A percentile compares a stretch with the other conserved stretches of the same genome.
Conservation (phyloP, 2,797 vertebrate species). For the Ptychobarbus kaznakovi region DNA sequence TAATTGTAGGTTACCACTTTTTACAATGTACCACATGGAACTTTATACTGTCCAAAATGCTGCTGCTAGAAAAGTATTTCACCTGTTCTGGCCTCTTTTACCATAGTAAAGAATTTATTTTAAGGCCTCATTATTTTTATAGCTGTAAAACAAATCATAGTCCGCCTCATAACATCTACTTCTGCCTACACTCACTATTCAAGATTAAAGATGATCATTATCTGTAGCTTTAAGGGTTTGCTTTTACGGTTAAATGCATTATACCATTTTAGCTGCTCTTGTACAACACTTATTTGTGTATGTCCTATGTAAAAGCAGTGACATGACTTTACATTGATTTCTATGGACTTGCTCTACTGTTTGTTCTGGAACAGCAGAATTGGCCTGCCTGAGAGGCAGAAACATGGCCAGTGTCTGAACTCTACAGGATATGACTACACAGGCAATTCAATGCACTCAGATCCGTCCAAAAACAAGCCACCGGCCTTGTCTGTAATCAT, state of each 20-base stretch:
- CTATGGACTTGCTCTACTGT: conserved; percentile 31
- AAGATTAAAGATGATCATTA: neutral
- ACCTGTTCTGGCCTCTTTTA: neutral
- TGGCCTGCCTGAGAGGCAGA: conserved; percentile 21
- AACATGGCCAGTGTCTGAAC: conserved; percentile 30
- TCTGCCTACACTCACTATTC: neutral
- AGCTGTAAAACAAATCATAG: neutral
- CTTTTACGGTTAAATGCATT: neutral
- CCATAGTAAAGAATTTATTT: neutral
- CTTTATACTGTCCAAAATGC: neutral
- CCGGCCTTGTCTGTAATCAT: neutral
- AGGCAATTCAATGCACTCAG: conserved; percentile 2
- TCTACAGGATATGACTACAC: conserved; percentile 35
- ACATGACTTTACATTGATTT: conserved; percentile 13
- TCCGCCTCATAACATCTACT: neutral
- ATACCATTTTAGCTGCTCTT: neutral
- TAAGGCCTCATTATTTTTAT: neutral
- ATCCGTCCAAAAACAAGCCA: conserved; percentile 10
- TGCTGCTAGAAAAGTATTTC: neutral
- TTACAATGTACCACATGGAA: neutral
- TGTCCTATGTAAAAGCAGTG: neutral
- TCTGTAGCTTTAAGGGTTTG: neutral
- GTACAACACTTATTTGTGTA: neutral
- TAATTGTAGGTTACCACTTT: neutral
- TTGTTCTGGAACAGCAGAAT: conserved; percentile 35